These are phyloP conservation scores for Xerus inauris DNA, from an alignment of 2,113 vertebrate genomes.

Conservation along the genomic window DNA sequence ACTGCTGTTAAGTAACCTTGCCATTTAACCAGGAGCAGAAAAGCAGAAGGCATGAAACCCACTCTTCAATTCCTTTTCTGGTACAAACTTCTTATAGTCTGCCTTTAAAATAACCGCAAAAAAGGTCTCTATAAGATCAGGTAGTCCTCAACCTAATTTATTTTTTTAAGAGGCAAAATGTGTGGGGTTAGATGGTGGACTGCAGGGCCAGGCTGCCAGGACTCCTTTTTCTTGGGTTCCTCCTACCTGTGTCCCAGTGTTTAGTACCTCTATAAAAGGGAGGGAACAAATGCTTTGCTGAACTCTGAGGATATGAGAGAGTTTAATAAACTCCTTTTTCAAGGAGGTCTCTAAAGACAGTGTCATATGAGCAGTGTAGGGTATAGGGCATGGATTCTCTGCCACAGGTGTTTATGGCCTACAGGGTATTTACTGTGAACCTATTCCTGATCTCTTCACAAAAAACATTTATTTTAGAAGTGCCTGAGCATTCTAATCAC, in stretches of 20 bases:
- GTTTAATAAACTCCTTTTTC: background rate
- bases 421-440: background rate
- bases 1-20: background rate
- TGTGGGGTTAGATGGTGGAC: background rate
- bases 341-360: conserved; percentile 6
- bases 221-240: background rate
- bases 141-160: background rate
- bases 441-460: background rate
- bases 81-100: background rate
- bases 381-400: background rate
- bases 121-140: background rate
- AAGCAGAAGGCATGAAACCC: background rate
- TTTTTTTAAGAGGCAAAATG: conserved; percentile 35
- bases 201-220: background rate
- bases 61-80: background rate
- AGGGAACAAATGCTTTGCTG: background rate
- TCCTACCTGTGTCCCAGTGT: background rate
- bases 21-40: background rate
- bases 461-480: conserved; percentile 20
- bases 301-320: background rate
- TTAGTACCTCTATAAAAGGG: background rate
- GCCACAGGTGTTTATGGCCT: background rate
- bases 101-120: background rate
- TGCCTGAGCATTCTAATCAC: background rate
- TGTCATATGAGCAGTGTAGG: background rate